Base-by-base conservation (phyloP, 2,797 vertebrate genomes). In the Phalanger gymnotis region DNA sequence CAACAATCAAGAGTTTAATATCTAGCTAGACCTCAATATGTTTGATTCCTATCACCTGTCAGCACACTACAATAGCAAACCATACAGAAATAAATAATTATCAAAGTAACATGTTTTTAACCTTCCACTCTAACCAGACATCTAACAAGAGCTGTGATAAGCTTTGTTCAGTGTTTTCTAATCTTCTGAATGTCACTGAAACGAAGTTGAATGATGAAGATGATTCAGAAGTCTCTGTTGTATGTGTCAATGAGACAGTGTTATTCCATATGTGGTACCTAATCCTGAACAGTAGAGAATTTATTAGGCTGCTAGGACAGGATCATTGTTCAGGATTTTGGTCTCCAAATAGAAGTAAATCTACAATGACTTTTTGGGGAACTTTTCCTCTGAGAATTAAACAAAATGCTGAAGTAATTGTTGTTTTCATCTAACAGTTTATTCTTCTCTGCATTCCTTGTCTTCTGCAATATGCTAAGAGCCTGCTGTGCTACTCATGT, bases 231-330 rank as follows among this genome's bases (percentile, higher is more conserved):
- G n/a, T 73, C 61, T 66, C 34, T 73, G 19, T 13, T 52, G 40
- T 9, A 0, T 0, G 2, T 31, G 28, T 90, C 57, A 14, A 61
- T 0, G 13, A 73, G 6, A 96, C 19, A 90, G 47, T 92, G 97
- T 96, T 31, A 53, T 94, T 96, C 56, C 47, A 2, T 55, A 95
- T 27, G 54, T 94, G 92, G 55, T 89, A 91, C 73, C 94, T 96
- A 90, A 87, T 66, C 40, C 87, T 87, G 73, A 92, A 47, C 56
- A 95, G 95, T 47, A 90, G 66, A 96, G 93, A 40, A 52, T 57
- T 2, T 25, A 53, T 0, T 56, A 92, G 90, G 56, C 92, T 91
- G 58, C 53, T 53, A n/a, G 19, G 0, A 0, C 30, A 54, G 91
- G 90, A 58, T 58, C 52, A 19, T 0, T 0, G 22, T 91, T 95